Base-by-base conservation (phyloP, 2,113 vertebrate species). In the Donacobius atricapilla region DNA sequence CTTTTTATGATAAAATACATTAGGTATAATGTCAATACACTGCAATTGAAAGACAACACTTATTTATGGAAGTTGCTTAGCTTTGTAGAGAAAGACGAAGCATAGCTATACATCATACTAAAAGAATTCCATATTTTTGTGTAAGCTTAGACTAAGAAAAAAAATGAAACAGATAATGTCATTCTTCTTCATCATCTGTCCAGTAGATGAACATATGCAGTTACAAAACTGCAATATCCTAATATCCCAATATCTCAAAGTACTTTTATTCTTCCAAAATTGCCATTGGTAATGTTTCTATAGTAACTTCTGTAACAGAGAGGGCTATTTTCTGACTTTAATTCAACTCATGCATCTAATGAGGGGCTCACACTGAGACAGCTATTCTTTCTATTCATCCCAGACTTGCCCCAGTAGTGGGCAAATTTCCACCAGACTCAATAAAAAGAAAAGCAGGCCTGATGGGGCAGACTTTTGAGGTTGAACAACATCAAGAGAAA, bases 301-400 rank as follows among this genome's bases (percentile, higher is more conserved):
- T 78, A 58, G 77, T 33, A 71, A 63, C 89, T 81, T 75, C 37
- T 71, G 56, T 63, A 81, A 78, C 71, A 88, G n/a, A 42, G 40
- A 88, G 56, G 66, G 80, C 17, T 80, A 37, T 81, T 86, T 93
- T 92, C 60, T 89, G 65, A 83, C 86, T 91, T 83, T 22, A 81
- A 54, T 53, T 95, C 47, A 81, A 15, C 40, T 87, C 83, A 10
- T 78, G 39, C 31, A 6, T 23, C 56, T 81, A 91, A 87, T 64
- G 51, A 12, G 6, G 37, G 31, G 39, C 83, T 94, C 83, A 87
- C 65, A n/a, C 44, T 78, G 87, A 78, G 77, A 31, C 4, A 2
- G 8, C 60, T 56, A 66, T 86, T 95, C 83, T 94, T 86, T 92
- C 80, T 89, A 42, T 86, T 94, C 88, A 91, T 76, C 22, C 65